phyloP scores from a whole-genome alignment of 2,113 vertebrate genomes.

The Stictonetta naevosa region DNA sequence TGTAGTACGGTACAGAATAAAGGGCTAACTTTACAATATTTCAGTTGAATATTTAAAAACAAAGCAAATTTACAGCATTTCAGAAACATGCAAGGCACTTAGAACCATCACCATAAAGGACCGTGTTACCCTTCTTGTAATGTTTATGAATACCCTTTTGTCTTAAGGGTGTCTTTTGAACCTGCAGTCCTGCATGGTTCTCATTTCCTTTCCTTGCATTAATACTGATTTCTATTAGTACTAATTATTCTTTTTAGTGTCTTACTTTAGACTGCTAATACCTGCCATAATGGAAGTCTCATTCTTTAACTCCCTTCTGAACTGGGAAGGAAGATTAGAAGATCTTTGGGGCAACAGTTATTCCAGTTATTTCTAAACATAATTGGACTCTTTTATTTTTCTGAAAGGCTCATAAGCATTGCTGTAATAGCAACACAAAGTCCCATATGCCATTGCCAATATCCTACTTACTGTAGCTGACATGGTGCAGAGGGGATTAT shows the following conservation, averaged over 20 bases:
- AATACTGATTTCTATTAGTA: neutral
- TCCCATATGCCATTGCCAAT: neutral
- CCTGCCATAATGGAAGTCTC: neutral
- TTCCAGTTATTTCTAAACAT: neutral
- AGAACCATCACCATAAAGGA: neutral
- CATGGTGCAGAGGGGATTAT: neutral
- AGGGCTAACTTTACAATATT: neutral
- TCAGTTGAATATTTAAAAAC: neutral
- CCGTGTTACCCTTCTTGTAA: neutral
- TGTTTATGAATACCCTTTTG: neutral
- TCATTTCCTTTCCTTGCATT: neutral
- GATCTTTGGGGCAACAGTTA: neutral
- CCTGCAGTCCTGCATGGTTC: neutral
- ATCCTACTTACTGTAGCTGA: neutral
- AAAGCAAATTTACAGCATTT: neutral
- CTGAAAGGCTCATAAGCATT: neutral
- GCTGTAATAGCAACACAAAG: neutral
- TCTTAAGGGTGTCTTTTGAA: neutral
- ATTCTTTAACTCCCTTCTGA: neutral
- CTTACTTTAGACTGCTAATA: neutral
- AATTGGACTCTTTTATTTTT: neutral
- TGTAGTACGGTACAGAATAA: neutral
- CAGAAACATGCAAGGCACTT: neutral
- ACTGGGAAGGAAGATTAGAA: neutral
- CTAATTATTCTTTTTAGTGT: neutral